Base-by-base conservation (phyloP, 2,888 invertebrate species). In the Drosophila aldrichi region DNA sequence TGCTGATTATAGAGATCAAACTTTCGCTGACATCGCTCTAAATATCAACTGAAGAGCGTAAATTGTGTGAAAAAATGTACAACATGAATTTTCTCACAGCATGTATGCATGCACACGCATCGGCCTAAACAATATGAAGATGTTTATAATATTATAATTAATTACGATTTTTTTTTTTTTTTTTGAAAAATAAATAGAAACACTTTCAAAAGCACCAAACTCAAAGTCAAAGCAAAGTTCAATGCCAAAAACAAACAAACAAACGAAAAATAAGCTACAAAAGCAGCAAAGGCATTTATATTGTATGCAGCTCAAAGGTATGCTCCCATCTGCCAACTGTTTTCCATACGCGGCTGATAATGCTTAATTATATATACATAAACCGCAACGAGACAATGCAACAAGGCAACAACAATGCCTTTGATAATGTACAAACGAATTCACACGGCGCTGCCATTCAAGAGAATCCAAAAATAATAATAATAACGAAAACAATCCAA, bases 201-300 rank as follows among this genome's bases (percentile, higher is more conserved):
- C 68, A 70, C 77, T 80, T 77, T 77, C 67, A 72, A 56, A 70
- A 36, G 56, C 56, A 34, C 44, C 22, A 62, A 41, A 59, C 68
- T 85, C 82, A 85, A 86, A 86, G 85, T 88, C 85, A 86, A 86
- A 81, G 73, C 77, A 86, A 83, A 88, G 88, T 86, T 86, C 85
- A 86, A 88, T 86, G 85, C 87, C 85, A 88, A 85, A 82, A 82
- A 52, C 59, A 64, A 61, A 74, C 20, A 60, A 38, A 44, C 12
- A 67, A 49, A 49, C 25, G 58, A 25, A 44, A 38, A 22, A 41
- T n/a, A 18, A 48, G 22, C 38, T 18, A 61, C 46, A 71, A 79
- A 79, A 52, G 52, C n/a, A 20, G 46, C 64, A 46, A 54, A 72
- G 69, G 71, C 69, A 75, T 84, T 84, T 75, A 62, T 70, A 69